Evolutionary conservation across 1,140 invertebrate genomes (phyloP), one percentile per base, ranked within the genome.

Genomic region (Manduca sexta): DNA sequence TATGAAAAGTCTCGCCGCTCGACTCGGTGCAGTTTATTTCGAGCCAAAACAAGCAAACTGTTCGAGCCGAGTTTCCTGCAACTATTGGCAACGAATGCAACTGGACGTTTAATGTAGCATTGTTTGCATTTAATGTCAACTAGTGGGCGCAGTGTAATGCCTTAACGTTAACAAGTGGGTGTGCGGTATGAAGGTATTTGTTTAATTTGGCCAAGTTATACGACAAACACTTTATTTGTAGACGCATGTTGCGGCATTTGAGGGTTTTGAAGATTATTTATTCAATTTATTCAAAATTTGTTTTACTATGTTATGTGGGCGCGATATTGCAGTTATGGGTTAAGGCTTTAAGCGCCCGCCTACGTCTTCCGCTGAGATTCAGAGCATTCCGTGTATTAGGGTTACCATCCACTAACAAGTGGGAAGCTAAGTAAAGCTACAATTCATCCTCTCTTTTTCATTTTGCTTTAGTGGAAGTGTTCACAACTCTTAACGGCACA

Each of bases 51-150:
- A 26, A 26, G 21, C 21, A 8, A 26, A n/a, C 34, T 6, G 34
- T 4, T 35, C n/a, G 34, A 5, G 21, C 21, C 8, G 21, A 53
- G 10, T 39, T 53, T 33, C 21, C 15, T 16, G 17, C 34, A 39
- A 48, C 31, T 42, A 35, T 52, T 52, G 43, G 50, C 43, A 46
- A 21, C 15, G 34, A 21, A 45, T 43, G 34, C 12, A 44, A 26
- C 45, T 17, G 12, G 34, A 6, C 34, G 33, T 52, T 44, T 48
- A 48, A 53, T 53, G 35, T 53, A 15, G 34, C 37, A 53, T 44
- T 53, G 51, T 48, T 49, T 49, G 17, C 45, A 26, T 30, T 14
- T 35, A 45, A 49, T 40, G 30, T 45, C 13, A 33, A 17, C 41
- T 47, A 4, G 40, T 47, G 29, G 45, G 40, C 21, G 40, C 51